Percentiles rank a stretch among this genome's conserved stretches.
phyloP scores from a whole-genome alignment of 2,797 vertebrate genomes.

The Champsocephalus gunnari region DNA sequence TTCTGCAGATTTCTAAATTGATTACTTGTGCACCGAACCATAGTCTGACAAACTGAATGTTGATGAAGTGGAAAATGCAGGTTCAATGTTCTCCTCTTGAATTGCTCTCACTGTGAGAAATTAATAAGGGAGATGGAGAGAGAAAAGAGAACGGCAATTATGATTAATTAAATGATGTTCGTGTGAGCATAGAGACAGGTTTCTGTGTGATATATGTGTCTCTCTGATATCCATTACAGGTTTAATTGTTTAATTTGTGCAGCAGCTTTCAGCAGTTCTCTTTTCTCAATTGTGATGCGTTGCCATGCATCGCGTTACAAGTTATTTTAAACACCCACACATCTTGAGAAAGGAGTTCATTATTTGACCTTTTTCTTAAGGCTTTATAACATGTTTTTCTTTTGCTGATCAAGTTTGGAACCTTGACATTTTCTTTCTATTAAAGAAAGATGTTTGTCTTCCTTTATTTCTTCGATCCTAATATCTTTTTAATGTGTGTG shows the following conservation, averaged over 20 bases:
- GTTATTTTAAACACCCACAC: neutral
- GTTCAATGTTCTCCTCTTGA: slow-evolving; percentile 23
- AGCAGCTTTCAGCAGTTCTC: neutral
- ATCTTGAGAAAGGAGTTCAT: neutral
- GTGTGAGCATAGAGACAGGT: neutral
- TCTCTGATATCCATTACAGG: neutral
- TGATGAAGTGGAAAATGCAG: slow-evolving; percentile 30
- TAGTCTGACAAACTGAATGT: neutral
- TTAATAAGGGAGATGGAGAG: slow-evolving; percentile 28
- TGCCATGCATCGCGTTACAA: neutral
- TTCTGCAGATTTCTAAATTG: neutral
- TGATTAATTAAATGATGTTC: slow-evolving; percentile 19
- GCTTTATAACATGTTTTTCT: neutral
- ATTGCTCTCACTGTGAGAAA: slow-evolving; percentile 21
- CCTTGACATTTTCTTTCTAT: neutral
- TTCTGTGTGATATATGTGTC: neutral
- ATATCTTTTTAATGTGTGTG: too few relatives aligned
- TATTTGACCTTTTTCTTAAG: neutral
- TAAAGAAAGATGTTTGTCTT: too few relatives aligned
- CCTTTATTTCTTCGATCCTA: neutral
- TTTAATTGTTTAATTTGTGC: neutral
- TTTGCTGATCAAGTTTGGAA: neutral
- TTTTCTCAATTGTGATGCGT: neutral
- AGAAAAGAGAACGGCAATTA: slow-evolving; percentile 31
- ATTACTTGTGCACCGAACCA: neutral